These are phyloP conservation scores for Sycophila sp. DNA, from an alignment of 1,140 invertebrate genomes.

Conservation along the genomic window DNA sequence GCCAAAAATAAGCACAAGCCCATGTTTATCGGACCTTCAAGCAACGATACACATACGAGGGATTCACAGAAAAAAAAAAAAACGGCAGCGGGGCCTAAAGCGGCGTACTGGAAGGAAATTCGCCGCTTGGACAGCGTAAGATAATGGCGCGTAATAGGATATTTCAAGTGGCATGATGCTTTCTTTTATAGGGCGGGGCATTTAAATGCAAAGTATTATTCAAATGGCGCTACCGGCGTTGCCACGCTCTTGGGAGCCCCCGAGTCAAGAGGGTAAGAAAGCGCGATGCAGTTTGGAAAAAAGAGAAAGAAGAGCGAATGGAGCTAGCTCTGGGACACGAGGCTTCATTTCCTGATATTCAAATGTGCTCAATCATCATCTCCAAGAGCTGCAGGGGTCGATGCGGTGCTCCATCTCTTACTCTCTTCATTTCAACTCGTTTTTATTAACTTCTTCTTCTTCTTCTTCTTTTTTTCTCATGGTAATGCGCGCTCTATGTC, in stretches of 20 bases:
- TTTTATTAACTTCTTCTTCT: no score
- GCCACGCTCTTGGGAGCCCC: background rate
- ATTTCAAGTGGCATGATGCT: slow-evolving; percentile 57
- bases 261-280: background rate
- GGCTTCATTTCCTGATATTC: slow-evolving; percentile 65
- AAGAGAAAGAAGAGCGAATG: background rate
- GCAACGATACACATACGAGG: slow-evolving; percentile 12
- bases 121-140: slow-evolving; percentile 30
- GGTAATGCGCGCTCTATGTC: no score
- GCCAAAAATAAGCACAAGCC: slow-evolving; percentile 19
- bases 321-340: slow-evolving; percentile 49
- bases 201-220: slow-evolving; percentile 66
- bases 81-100: no score
- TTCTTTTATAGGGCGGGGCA: slow-evolving; percentile 60
- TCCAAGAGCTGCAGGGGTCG: slow-evolving; percentile 28
- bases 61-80: background rate
- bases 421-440: no score
- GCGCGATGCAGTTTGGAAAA: background rate
- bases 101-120: slow-evolving; percentile 3
- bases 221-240: slow-evolving; percentile 50
- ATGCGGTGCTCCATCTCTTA: background rate
- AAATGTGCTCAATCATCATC: slow-evolving; percentile 64
- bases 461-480: slow-evolving; percentile 19
- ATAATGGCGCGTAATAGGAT: slow-evolving; percentile 62
- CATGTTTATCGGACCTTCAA: slow-evolving; percentile 11